Evolutionary conservation across 2,113 vertebrate genomes (phyloP).

Genomic region (Narcine bancroftii): DNA sequence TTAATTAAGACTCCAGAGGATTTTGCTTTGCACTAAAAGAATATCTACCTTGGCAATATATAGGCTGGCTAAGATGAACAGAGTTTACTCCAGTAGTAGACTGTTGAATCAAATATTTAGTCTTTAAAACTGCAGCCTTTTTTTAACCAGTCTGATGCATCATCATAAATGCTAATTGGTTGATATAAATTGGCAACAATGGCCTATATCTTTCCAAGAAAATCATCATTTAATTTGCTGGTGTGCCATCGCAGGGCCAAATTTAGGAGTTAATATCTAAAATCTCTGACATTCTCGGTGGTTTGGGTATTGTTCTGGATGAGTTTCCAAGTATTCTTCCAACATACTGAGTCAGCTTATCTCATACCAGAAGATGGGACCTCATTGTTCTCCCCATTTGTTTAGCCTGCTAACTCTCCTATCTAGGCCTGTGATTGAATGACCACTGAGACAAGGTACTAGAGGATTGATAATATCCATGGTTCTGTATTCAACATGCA

Average conservation of each 20-base stretch:
- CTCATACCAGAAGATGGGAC: not conserved
- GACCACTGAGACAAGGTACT: not conserved
- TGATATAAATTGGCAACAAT: conserved; percentile 5
- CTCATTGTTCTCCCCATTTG: not conserved
- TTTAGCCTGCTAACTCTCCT: not conserved
- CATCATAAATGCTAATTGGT: not conserved
- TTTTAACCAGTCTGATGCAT: not conserved
- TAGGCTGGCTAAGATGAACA: not conserved
- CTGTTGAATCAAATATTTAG: not conserved
- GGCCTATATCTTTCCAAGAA: not conserved
- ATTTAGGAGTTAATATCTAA: not conserved
- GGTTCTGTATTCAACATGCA: not conserved
- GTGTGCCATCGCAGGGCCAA: not conserved
- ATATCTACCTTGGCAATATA: not conserved
- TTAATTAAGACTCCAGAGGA: not conserved
- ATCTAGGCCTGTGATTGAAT: not conserved
- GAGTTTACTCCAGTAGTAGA: not conserved
- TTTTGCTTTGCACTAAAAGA: not conserved
- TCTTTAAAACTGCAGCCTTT: not conserved
- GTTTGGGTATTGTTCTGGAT: not conserved
- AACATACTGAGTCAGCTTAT: not conserved
- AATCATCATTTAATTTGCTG: not conserved
- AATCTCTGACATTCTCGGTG: not conserved
- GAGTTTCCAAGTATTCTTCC: not conserved
- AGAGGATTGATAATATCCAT: not conserved